phyloP scores from a whole-genome alignment of 35 echinoderm and acorn worm species.

The Ophioderma brevispina region DNA sequence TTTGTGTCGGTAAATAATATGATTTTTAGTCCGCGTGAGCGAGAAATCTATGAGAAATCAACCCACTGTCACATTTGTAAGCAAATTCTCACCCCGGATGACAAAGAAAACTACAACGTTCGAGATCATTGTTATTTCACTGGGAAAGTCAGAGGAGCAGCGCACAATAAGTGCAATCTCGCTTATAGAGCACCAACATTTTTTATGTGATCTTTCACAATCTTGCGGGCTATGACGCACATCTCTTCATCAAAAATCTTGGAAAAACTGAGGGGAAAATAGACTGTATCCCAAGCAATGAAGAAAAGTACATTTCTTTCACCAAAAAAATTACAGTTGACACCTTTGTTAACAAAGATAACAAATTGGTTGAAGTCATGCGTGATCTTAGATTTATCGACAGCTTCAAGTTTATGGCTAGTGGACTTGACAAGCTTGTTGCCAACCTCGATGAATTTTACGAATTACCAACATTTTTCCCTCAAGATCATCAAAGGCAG shows the following conservation, averaged over 20 bases:
- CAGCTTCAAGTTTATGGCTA: too few relatives aligned
- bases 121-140: constrained; percentile 17
- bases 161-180: too few relatives aligned
- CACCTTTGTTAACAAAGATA: too few relatives aligned
- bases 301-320: not conserved
- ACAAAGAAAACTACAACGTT: not conserved
- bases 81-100: not conserved
- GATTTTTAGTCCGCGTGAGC: not conserved
- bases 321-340: not conserved
- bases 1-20: not conserved
- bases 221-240: not conserved
- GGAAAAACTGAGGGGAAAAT: not conserved
- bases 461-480: too few relatives aligned
- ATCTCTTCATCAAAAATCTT: constrained; percentile 19
- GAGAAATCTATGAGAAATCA: not conserved
- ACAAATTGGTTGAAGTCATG: too few relatives aligned
- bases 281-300: not conserved
- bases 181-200: too few relatives aligned
- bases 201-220: constrained; percentile 7
- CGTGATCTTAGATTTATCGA: too few relatives aligned
- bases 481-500: too few relatives aligned
- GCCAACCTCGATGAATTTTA: too few relatives aligned
- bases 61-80: constrained; percentile 2
- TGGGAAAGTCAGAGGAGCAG: constrained; percentile 18
- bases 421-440: too few relatives aligned